Evolutionary conservation across 2,888 invertebrate species (phyloP).

Genomic region (Cerastis leucographa): DNA sequence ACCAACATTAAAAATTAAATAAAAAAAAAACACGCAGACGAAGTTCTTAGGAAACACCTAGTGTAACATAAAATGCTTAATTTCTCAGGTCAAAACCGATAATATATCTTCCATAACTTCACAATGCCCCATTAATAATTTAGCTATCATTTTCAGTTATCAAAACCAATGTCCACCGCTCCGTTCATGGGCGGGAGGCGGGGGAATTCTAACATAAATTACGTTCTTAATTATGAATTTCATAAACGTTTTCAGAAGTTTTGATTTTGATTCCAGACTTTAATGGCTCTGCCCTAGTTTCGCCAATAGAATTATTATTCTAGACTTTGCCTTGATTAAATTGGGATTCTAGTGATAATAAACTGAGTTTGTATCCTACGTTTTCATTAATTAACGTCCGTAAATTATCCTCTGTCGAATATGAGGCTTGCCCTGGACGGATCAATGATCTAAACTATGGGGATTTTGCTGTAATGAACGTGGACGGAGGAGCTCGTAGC

Average conservation of each 20-base stretch:
- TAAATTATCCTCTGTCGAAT: slow-evolving; percentile 7
- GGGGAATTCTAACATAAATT: slow-evolving; percentile 51
- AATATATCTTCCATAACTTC: slow-evolving; percentile 12
- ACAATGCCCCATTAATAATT: slow-evolving; percentile 54
- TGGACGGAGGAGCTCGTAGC: neutral
- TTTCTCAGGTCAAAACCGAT: slow-evolving; percentile 15
- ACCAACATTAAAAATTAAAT: too few relatives aligned
- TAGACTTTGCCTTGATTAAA: slow-evolving; percentile 29
- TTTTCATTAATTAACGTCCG: slow-evolving; percentile 26
- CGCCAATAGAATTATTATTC: slow-evolving; percentile 42
- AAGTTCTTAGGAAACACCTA: too few relatives aligned
- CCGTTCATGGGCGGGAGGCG: slow-evolving; percentile 48
- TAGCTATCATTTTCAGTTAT: slow-evolving; percentile 56
- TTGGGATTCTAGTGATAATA: slow-evolving; percentile 18
- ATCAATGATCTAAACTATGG: slow-evolving; percentile 10
- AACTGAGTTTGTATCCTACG: slow-evolving; percentile 9
- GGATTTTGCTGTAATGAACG: slow-evolving; percentile 17
- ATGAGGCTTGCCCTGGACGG: neutral
- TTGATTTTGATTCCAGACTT: slow-evolving; percentile 55
- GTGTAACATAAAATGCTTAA: neutral
- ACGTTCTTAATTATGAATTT: slow-evolving; percentile 59
- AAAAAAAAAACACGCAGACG: too few relatives aligned
- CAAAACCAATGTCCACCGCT: slow-evolving; percentile 46
- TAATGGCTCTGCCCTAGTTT: slow-evolving; percentile 47
- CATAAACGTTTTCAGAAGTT: slow-evolving; percentile 59